Evolutionary conservation across 2,797 vertebrate genomes (phyloP).

Genomic region (Malacoctenus gilli): DNA sequence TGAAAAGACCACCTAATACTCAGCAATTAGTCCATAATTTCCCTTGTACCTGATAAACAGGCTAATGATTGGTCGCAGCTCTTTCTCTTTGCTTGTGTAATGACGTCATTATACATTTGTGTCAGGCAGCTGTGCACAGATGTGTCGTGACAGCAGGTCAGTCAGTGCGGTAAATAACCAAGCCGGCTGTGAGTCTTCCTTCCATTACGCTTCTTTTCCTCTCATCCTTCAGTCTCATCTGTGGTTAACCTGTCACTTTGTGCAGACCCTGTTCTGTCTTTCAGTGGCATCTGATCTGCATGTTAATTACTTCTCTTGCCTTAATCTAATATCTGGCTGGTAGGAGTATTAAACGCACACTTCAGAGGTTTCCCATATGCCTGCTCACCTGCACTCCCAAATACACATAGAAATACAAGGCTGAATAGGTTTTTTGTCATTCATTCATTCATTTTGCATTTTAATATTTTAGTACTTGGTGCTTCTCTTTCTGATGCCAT

Average conservation of each 20-base stretch:
- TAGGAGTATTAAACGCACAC: constrained; percentile 60
- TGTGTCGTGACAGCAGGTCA: constrained; percentile 49
- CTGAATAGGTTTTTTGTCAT: neutral
- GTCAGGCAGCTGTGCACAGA: constrained; percentile 14
- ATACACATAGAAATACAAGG: constrained; percentile 24
- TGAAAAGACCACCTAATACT: too few species aligned
- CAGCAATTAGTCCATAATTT: too few species aligned
- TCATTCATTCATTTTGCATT: constrained; percentile 8
- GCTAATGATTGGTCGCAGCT: constrained; percentile 5
- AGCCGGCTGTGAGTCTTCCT: constrained; percentile 22
- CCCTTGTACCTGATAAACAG: too few species aligned
- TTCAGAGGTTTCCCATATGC: constrained; percentile 49
- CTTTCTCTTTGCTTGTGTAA: neutral
- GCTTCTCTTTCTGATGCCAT: too few species aligned
- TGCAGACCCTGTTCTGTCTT: constrained; percentile 35
- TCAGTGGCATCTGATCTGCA: constrained; percentile 67
- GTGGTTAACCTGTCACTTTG: constrained; percentile 41
- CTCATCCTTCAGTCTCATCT: constrained; percentile 17
- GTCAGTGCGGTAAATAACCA: constrained; percentile 47
- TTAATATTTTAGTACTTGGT: constrained; percentile 19
- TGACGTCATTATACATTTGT: neutral
- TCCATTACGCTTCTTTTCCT: constrained; percentile 9
- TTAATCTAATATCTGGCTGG: constrained; percentile 72
- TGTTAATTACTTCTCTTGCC: constrained; percentile 69
- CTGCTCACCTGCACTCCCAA: constrained; percentile 33